A percentile compares a stretch with the other conserved stretches of the same genome.
These are phyloP conservation scores for Patella pellucida DNA, from an alignment of 2,888 invertebrate genomes.

Conservation along the genomic window DNA sequence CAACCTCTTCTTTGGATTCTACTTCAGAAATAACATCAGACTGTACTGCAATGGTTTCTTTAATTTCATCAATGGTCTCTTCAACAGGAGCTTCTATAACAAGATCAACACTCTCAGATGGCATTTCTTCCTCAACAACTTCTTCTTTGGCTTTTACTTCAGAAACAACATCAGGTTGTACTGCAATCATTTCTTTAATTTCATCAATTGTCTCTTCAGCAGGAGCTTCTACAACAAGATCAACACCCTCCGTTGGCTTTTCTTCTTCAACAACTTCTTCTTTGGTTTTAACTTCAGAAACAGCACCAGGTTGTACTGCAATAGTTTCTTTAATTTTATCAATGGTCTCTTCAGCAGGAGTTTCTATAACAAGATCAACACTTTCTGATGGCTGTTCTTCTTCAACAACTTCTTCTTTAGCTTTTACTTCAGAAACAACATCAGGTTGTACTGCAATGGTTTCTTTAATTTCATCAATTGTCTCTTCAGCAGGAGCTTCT, in stretches of 20 bases:
- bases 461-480: conserved; percentile 32
- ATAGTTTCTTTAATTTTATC: conserved; percentile 24
- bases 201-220: conserved; percentile 33
- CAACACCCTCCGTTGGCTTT: conserved; percentile 16
- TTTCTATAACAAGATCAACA: conserved; percentile 15
- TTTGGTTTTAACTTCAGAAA: conserved; percentile 15
- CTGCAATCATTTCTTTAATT: conserved; percentile 17
- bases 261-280: conserved; percentile 16
- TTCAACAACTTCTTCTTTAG: conserved; percentile 26
- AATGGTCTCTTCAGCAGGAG: conserved; percentile 32
- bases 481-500: conserved; percentile 32
- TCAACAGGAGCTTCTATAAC: conserved; percentile 37
- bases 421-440: conserved; percentile 30
- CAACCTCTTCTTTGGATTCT: conserved; percentile 35
- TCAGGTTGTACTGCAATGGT: conserved; percentile 26
- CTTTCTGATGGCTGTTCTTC: conserved; percentile 16
- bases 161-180: conserved; percentile 27
- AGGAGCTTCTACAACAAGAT: conserved; percentile 28
- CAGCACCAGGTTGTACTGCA: conserved; percentile 9
- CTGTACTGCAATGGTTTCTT: conserved; percentile 22
- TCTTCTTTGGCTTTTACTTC: conserved; percentile 27
- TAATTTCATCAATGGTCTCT: conserved; percentile 34
- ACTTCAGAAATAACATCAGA: conserved; percentile 30
- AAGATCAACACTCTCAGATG: conserved; percentile 29
- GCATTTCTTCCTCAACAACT: conserved; percentile 18